phyloP scores from a whole-genome alignment of 2,113 vertebrate species.

The Campylomormyrus numenius region DNA sequence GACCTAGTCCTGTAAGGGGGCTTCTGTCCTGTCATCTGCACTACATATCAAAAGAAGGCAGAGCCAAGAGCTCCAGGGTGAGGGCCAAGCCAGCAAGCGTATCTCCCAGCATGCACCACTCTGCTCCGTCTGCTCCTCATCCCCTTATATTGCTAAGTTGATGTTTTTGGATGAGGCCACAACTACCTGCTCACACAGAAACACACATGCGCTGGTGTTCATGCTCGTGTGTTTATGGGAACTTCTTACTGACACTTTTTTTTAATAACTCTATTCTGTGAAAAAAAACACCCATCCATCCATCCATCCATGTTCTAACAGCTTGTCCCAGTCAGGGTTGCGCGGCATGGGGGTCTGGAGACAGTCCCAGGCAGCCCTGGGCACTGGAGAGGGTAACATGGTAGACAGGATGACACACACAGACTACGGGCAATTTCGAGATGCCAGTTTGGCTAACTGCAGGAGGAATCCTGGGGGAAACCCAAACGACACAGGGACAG shows the following conservation, averaged over 20 bases:
- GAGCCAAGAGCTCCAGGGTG: background rate
- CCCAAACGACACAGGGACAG: background rate
- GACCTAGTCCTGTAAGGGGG: background rate
- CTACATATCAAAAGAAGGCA: constrained; percentile 1
- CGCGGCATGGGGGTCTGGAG: background rate
- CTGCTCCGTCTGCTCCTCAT: background rate
- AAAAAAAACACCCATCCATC: background rate
- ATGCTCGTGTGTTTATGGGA: background rate
- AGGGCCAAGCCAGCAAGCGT: background rate
- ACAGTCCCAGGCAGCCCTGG: background rate
- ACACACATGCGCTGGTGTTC: background rate
- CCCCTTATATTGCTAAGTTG: background rate
- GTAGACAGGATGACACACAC: background rate
- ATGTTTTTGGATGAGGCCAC: background rate
- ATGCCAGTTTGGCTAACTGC: background rate
- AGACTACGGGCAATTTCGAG: background rate
- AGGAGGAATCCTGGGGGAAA: background rate
- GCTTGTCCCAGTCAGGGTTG: background rate
- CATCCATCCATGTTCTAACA: background rate
- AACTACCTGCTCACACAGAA: background rate
- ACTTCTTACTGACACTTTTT: background rate
- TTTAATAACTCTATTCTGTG: background rate
- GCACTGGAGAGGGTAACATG: background rate
- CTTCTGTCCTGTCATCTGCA: constrained; percentile 8
- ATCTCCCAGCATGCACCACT: background rate